Percentiles rank a stretch among this genome's conserved stretches.
phyloP scores from a whole-genome alignment of 2,888 invertebrate species.

The Phania funesta region DNA sequence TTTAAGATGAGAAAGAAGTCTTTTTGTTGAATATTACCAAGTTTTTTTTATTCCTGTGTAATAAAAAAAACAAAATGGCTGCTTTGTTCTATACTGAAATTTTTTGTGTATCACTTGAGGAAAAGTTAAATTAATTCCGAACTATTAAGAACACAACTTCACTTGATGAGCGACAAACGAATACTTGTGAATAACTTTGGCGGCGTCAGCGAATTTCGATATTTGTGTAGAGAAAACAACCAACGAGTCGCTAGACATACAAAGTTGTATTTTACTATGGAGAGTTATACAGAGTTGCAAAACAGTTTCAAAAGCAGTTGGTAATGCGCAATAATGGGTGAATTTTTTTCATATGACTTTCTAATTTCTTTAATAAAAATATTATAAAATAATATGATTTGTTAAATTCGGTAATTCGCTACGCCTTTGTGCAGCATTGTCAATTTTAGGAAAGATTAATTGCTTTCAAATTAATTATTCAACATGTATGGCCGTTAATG shows the following conservation, averaged over 20 bases:
- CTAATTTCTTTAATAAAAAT: too few species aligned
- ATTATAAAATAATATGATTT: too few species aligned
- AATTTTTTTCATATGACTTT: too few species aligned
- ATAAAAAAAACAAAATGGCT: slow-evolving; percentile 62
- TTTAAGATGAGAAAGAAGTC: neutral
- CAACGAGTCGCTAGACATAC: neutral
- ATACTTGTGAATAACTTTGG: slow-evolving; percentile 36
- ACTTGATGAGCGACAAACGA: slow-evolving; percentile 57
- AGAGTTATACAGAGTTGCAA: too few species aligned
- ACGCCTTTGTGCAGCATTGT: too few species aligned
- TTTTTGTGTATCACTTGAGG: slow-evolving; percentile 43
- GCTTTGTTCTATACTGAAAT: slow-evolving; percentile 29
- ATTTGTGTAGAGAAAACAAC: slow-evolving; percentile 36
- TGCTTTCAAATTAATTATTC: too few species aligned
- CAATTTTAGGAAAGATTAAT: too few species aligned
- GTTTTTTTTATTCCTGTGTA: slow-evolving; percentile 8
- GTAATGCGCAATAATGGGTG: neutral
- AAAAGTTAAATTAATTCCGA: neutral
- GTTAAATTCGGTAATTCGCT: too few species aligned
- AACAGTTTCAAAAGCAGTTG: neutral
- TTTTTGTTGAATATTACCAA: neutral
- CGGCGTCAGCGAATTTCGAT: neutral
- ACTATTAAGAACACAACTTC: slow-evolving; percentile 32
- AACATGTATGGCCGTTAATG: too few species aligned
- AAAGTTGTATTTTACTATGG: slow-evolving; percentile 17